Percentiles rank a stretch among this genome's conserved stretches.
Evolutionary conservation across 37 sponge, comb jelly and placozoan genomes (phyloP).

Genomic region (Halisarca cf. caerulea): DNA sequence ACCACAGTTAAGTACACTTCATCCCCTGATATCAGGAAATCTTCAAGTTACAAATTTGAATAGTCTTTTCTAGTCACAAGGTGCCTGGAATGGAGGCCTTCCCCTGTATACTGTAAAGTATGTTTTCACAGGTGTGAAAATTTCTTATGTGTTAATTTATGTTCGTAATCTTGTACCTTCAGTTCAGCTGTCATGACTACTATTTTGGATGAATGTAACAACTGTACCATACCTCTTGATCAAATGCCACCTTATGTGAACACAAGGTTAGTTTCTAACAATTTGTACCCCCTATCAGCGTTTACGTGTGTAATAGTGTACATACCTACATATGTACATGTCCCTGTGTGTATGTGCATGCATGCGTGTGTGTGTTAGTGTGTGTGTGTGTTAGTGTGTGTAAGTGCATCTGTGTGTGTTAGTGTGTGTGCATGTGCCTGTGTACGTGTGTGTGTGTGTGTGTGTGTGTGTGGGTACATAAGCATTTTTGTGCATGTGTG

Average conservation of each 20-base stretch:
- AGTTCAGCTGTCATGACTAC: slow-evolving; percentile 77
- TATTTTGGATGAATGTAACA: slow-evolving; percentile 39
- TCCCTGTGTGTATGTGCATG: slow-evolving; percentile 1
- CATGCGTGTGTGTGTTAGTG: slow-evolving; percentile 1
- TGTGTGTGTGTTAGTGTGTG: slow-evolving; percentile 8
- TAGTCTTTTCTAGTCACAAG: too few relatives aligned
- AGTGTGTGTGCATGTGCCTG: background rate
- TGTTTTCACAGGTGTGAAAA: too few relatives aligned
- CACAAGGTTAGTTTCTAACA: too few relatives aligned
- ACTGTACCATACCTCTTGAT: slow-evolving; percentile 42
- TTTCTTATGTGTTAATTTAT: too few relatives aligned
- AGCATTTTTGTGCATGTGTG: background rate
- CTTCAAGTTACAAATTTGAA: too few relatives aligned
- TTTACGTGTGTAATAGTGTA: background rate
- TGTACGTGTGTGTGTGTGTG: slow-evolving; percentile 10
- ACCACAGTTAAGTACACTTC: too few relatives aligned
- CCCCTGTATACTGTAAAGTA: too few relatives aligned
- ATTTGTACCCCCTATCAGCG: too few relatives aligned
- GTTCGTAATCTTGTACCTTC: background rate
- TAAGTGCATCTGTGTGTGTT: background rate
- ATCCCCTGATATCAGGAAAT: too few relatives aligned
- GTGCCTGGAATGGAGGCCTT: too few relatives aligned
- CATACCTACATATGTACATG: background rate
- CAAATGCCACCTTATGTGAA: background rate
- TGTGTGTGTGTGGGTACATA: background rate